Evolutionary conservation across 92 coral and sea anemone genomes (phyloP), one percentile per base, ranked within the genome.

Genomic region (Montipora capitata): DNA sequence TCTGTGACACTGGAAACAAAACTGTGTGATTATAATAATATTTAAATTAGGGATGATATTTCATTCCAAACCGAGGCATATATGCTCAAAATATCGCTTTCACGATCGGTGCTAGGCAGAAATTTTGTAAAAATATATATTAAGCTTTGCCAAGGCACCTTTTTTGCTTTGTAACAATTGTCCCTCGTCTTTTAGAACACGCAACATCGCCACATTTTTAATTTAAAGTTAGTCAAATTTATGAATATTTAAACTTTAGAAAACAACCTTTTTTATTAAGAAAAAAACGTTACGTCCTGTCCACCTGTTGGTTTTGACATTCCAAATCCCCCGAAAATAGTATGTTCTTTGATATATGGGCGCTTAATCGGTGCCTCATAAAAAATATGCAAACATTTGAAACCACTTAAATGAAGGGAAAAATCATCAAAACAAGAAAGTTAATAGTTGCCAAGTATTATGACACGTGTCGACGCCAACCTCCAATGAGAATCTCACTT

Each of bases 401-500:
- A 27, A 27, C 52, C 10, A 5, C 8, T 54, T 72, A 72, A 58
- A 83, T 18, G 63, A 58, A 74, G 43, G 59, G 14, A 14, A 44
- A 45, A 52, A 4, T 44, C 43, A 13, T 20, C 67, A 41, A 57
- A 72, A 83, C 71, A 72, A 72, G 48, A 9, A 57, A 43, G 49
- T 41, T 41, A 83, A 40, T 7, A 44, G 42, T 9, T 15, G 80
- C 87, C 87, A 72, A 59, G 63, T 40, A 17, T 2, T 11, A 38
- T 48, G 87, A 83, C 87, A 72, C 72, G 87, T 83, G 80, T 72
- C 41, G 77, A 43, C 38, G 4, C 3, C 2, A 3, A 27, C 79
- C 87, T 72, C 87, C 87, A 83, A 83, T 72, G 40, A 73, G 87
- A 83, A 12, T 14, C 70, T 11, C 48, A 10, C 72, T 76, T 73